Evolutionary conservation across 2,888 invertebrate species (phyloP).

Genomic region (Drosophila acutilabella): DNA sequence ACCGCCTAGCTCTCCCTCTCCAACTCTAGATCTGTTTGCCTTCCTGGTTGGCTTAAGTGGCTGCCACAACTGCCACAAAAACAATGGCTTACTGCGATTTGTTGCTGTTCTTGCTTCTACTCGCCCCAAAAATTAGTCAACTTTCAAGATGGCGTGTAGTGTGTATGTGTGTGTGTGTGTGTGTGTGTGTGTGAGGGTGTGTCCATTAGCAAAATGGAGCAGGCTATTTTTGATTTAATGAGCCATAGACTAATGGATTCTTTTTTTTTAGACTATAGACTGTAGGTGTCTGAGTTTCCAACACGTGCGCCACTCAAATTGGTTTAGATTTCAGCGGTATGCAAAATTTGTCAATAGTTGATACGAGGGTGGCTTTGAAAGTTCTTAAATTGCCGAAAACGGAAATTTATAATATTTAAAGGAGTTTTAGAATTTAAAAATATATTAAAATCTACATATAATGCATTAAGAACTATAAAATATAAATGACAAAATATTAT

Average conservation of each 20-base stretch:
- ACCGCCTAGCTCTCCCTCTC: constrained; percentile 17
- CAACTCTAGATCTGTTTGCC: constrained; percentile 27
- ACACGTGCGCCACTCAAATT: constrained; percentile 38
- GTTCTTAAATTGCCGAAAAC: background rate
- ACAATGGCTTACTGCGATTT: constrained; percentile 60
- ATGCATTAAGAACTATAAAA: too few species aligned
- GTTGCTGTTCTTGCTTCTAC: constrained; percentile 56
- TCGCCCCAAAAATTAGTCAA: constrained; percentile 70
- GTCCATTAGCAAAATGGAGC: constrained; percentile 84
- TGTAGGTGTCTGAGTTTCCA: constrained; percentile 30
- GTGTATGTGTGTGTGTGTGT: constrained; percentile 23
- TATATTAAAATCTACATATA: too few species aligned
- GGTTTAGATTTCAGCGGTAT: constrained; percentile 48
- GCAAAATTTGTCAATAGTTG: constrained; percentile 45
- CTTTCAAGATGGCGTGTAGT: constrained; percentile 67
- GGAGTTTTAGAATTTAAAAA: too few species aligned
- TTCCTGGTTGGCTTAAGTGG: constrained; percentile 66
- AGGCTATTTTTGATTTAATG: constrained; percentile 84
- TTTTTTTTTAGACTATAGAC: constrained; percentile 24
- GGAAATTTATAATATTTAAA: background rate
- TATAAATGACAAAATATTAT: too few species aligned
- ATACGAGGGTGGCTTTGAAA: constrained; percentile 30
- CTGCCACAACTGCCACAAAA: constrained; percentile 50
- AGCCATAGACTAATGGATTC: constrained; percentile 83
- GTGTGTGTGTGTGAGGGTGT: constrained; percentile 39